A percentile compares a stretch with the other conserved stretches of the same genome.
Evolutionary conservation across 2,797 vertebrate species (phyloP).

Genomic region (Urocyon cinereoargenteus): DNA sequence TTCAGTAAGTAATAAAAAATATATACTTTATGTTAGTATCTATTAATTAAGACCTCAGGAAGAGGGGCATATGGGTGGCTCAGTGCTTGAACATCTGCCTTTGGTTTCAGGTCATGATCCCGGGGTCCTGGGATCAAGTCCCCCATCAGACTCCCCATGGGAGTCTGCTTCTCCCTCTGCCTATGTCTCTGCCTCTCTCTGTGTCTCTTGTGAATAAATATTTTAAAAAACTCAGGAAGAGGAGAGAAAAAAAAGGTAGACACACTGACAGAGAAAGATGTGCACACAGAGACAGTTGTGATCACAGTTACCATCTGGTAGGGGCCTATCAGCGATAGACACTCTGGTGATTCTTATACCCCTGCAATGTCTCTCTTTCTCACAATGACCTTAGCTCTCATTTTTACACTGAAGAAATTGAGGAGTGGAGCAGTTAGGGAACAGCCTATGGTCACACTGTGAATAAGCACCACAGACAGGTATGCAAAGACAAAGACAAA

Average conservation of each 20-base stretch:
- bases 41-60: neutral
- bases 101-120: too few relatives aligned
- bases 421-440: neutral
- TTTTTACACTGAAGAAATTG: neutral
- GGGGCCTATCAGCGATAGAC: neutral
- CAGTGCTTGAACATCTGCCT: too few relatives aligned
- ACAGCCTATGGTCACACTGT: neutral
- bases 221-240: neutral
- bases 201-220: too few relatives aligned
- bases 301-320: too few relatives aligned
- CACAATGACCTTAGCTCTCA: neutral
- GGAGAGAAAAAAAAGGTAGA: neutral
- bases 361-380: neutral
- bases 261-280: neutral
- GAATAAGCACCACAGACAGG: neutral
- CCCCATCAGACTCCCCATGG: too few relatives aligned
- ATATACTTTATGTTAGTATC: neutral
- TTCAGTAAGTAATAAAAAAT: neutral
- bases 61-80: neutral
- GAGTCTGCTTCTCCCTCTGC: too few relatives aligned
- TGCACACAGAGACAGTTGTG: rapidly evolving
- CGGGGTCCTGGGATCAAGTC: too few relatives aligned
- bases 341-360: neutral
- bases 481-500: neutral
- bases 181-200: too few relatives aligned